These are phyloP conservation scores for Thunnus thynnus DNA, from an alignment of 2,113 vertebrate genomes.

Conservation along the genomic window DNA sequence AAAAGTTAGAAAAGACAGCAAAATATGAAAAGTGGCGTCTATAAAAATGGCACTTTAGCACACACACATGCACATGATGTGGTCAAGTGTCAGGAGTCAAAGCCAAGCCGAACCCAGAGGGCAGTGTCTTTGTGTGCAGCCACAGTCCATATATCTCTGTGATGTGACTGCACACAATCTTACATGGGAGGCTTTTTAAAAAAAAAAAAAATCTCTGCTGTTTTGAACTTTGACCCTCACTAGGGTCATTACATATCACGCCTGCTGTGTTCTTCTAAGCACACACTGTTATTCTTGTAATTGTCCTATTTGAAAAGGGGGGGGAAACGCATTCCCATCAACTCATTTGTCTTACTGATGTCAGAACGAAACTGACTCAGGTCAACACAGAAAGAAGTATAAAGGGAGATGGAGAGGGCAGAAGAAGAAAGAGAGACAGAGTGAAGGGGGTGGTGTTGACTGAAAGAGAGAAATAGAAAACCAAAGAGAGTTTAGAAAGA, in stretches of 20 bases:
- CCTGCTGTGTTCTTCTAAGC: constrained; percentile 36
- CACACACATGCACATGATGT: constrained; percentile 20
- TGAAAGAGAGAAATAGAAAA: not conserved
- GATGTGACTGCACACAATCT: constrained; percentile 23
- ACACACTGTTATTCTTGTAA: constrained; percentile 43
- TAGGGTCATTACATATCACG: constrained; percentile 30
- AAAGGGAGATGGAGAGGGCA: not conserved
- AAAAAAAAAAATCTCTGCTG: not conserved
- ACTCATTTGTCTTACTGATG: not conserved
- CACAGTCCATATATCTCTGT: constrained; percentile 21
- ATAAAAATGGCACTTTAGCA: constrained; percentile 39
- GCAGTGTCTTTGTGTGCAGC: constrained; percentile 27
- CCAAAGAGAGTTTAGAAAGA: not conserved
- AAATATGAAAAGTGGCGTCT: not conserved
- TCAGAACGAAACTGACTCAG: constrained; percentile 78
- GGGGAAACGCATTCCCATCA: constrained; percentile 48
- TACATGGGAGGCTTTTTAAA: constrained; percentile 15
- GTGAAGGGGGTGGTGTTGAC: not conserved
- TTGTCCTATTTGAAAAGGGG: constrained; percentile 43
- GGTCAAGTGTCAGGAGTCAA: constrained; percentile 25
- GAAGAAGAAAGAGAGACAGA: not conserved
- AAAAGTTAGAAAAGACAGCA: not conserved
- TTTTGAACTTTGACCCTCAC: constrained; percentile 55
- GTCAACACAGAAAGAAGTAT: constrained; percentile 24
- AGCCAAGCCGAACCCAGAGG: constrained; percentile 18